Evolutionary conservation across 2,888 invertebrate species (phyloP), one percentile per base, ranked within the genome.

Genomic region (Mamestra brassicae): DNA sequence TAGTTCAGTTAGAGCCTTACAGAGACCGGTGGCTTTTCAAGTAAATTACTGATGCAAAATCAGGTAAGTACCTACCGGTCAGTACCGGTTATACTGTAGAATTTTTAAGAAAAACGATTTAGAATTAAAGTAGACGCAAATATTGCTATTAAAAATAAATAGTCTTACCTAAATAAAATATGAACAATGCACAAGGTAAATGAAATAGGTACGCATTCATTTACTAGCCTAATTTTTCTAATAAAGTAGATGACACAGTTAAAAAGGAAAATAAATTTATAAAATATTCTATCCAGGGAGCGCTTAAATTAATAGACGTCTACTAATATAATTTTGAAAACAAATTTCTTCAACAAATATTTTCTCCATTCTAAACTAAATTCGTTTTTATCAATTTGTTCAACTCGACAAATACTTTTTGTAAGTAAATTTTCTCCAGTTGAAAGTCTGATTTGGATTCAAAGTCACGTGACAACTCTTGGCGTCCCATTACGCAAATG

Each of bases 401-500:
- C 0, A 26, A 42, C 65, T 38, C 45, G 15, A 75, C 4, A 58
- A 84, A 84, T 36, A 70, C 50, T 66, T 71, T 68, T 80, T 61
- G 50, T 15, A 45, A 69, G 69, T 71, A 57, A 60, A 82, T 80
- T 84, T 70, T 63, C 69, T 63, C 63, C 26, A 66, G 13, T 47
- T 47, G 34, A 67, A 63, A 55, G 57, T 75, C 71, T 71, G 84
- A 71, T 82, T 71, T 80, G 45, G 72, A 78, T 81, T 83, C 65
- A 75, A 78, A 77, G 77, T 83, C 75, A 78, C 68, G 85, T 80
- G 82, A 85, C 80, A 76, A 71, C 72, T 84, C 79, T 84, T 79
- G 82, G 82, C 83, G 80, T 91, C 74, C 85, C 88, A 91, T 90
- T 90, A 90, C 81, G 78, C 81, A 76, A 83, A 84, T 76, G 91